These are phyloP conservation scores for Pygocentrus nattereri DNA, from an alignment of 2,797 vertebrate genomes.

Conservation along the genomic window DNA sequence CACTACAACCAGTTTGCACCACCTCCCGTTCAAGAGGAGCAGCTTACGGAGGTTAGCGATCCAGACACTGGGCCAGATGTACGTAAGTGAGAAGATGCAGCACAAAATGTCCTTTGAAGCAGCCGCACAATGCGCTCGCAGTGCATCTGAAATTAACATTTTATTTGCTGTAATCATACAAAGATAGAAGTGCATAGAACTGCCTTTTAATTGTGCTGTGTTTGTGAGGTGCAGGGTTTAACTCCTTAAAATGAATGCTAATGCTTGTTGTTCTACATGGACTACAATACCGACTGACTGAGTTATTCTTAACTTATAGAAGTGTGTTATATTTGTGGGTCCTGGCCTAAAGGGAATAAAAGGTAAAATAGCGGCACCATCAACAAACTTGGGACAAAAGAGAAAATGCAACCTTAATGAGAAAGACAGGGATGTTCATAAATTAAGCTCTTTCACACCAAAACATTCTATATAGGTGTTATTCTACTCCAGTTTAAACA, in stretches of 20 bases:
- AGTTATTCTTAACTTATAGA: no score
- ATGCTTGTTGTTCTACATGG: no score
- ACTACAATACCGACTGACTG: no score
- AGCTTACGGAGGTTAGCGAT: conserved; percentile 89
- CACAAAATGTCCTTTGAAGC: neutral
- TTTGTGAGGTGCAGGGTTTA: neutral
- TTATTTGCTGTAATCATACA: neutral
- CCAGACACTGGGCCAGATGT: conserved; percentile 11
- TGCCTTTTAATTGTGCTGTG: neutral
- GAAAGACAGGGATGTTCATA: neutral
- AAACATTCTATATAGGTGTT: neutral
- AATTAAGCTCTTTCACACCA: neutral
- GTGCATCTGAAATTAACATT: neutral
- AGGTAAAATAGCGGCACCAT: neutral
- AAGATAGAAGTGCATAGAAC: neutral
- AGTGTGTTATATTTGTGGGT: no score
- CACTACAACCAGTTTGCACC: conserved; percentile 93
- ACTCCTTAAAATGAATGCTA: no score
- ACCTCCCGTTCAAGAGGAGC: conserved; percentile 87
- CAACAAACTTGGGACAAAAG: neutral
- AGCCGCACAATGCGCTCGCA: neutral
- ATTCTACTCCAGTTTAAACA: neutral
- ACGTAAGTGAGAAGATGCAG: conserved; percentile 6
- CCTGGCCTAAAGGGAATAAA: neutral
- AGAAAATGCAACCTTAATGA: neutral